Base-by-base conservation (phyloP, 2,113 vertebrate genomes). In the Hoplias malabaricus region DNA sequence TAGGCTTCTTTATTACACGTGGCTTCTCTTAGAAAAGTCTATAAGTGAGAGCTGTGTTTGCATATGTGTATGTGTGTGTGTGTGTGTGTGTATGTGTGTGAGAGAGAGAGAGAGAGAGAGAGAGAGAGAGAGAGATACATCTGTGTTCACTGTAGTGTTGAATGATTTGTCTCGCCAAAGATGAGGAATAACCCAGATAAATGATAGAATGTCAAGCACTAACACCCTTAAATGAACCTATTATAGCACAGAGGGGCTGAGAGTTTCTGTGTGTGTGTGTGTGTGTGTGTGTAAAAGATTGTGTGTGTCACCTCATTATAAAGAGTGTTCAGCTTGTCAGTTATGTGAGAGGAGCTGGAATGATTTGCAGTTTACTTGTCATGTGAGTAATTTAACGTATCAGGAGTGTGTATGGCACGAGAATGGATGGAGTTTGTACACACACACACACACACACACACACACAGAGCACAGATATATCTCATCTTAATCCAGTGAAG, bases 341-440 rank as follows among this genome's bases (percentile, higher is more conserved):
- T 93, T 93, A 92, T 93, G 93, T 93, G 92, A 94, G 94, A 94
- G 93, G 92, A 93, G 93, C 92, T 91, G 92, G 90, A 94, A 93
- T 92, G 93, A 94, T 94, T 90, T 93, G 91, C 91, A 93, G 91
- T 96, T 95, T 95, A 95, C 95, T 94, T 96, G 94, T 96, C 94
- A 94, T 92, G 91, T 91, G 90, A 91, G 94, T 95, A 95, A 96
- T 96, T 95, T 77, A 95, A 94, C 95, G 94, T 69, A 77, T 69
- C 93, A 93, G 92, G 94, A 93, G 94, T 93, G 94, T 93, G 92
- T 90, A 92, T 93, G 94, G 93, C 93, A 92, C 89, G 90, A 90
- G 93, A 93, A 94, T 93, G 93, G 94, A 94, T 93, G 92, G 91
- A 91, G 91, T 92, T 93, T 92, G n/a, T 27, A 48, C 65, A 43